Conservation (phyloP, 1,140 invertebrate species). For the Harlomillsia oculata region DNA sequence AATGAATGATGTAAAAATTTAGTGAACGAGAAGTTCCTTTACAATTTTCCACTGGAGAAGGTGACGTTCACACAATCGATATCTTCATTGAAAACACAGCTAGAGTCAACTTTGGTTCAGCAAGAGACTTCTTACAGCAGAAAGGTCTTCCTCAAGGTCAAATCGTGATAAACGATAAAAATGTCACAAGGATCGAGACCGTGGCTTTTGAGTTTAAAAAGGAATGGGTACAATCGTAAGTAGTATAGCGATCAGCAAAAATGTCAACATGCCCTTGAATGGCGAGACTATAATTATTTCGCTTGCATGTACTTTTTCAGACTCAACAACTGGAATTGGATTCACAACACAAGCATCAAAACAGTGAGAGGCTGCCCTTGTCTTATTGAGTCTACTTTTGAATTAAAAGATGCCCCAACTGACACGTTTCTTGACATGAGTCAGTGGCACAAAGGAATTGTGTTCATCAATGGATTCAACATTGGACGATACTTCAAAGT, state of each 20-base stretch:
- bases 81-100: slow-evolving; percentile 53
- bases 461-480: slow-evolving; percentile 55
- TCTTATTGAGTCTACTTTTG: slow-evolving; percentile 37
- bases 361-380: slow-evolving; percentile 32
- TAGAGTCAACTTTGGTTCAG: slow-evolving; percentile 47
- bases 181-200: slow-evolving; percentile 44
- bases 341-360: not conserved
- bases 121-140: slow-evolving; percentile 40
- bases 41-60: slow-evolving; percentile 24
- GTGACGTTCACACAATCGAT: slow-evolving; percentile 41
- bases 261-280: too few species aligned
- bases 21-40: slow-evolving; percentile 21
- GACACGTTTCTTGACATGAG: slow-evolving; percentile 42
- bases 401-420: slow-evolving; percentile 29
- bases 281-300: slow-evolving; percentile 28
- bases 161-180: slow-evolving; percentile 42
- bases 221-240: slow-evolving; percentile 39
- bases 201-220: slow-evolving; percentile 48
- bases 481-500: slow-evolving; percentile 49
- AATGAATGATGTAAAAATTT: not conserved
- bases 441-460: slow-evolving; percentile 48
- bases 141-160: slow-evolving; percentile 46
- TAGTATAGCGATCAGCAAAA: too few species aligned
- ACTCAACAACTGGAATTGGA: slow-evolving; percentile 27
- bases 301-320: slow-evolving; percentile 11